Evolutionary conservation across 2,113 vertebrate genomes (phyloP).

Genomic region (Heterochromis multidens): DNA sequence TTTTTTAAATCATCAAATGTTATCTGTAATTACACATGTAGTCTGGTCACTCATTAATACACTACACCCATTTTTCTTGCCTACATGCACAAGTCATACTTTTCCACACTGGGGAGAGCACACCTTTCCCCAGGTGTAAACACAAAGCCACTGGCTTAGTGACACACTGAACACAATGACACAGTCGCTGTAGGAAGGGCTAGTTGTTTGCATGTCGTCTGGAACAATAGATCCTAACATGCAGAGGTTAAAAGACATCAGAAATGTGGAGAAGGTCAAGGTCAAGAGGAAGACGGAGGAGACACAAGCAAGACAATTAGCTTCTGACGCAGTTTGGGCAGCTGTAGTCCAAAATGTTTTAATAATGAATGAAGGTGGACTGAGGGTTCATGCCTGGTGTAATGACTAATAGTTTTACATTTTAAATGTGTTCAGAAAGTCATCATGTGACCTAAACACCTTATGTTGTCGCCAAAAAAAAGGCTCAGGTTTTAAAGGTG

Average conservation of each 20-base stretch:
- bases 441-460: background rate
- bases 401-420: background rate
- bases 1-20: background rate
- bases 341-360: background rate
- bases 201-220: background rate
- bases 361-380: fast-evolving
- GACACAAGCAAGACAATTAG: background rate
- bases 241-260: background rate
- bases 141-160: background rate
- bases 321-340: background rate
- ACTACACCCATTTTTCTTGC: background rate
- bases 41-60: background rate
- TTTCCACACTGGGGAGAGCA: background rate
- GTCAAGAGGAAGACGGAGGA: background rate
- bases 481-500: background rate
- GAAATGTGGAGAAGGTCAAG: fast-evolving
- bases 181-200: background rate
- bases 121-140: background rate
- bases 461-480: too few species aligned
- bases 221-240: background rate
- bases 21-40: background rate
- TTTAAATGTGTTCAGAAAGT: background rate
- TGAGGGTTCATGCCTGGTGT: background rate
- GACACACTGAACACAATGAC: background rate
- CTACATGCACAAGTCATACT: too few species aligned